Evolutionary conservation across 2,888 invertebrate genomes (phyloP).

Genomic region (Leucophenga montana): DNA sequence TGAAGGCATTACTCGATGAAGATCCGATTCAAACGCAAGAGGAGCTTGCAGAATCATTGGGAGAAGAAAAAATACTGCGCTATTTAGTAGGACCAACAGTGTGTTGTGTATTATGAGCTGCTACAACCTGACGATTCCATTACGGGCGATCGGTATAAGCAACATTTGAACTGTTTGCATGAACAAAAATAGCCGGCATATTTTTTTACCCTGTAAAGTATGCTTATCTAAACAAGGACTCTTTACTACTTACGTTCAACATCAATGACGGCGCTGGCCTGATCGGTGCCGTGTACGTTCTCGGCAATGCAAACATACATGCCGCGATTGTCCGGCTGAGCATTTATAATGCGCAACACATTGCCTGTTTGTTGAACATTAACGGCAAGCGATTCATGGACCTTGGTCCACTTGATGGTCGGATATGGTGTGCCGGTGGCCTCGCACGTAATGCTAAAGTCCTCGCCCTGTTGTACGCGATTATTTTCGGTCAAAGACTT

Average conservation of each 20-base stretch:
- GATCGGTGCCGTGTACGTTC: slow-evolving; percentile 77
- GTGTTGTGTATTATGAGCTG: too few relatives aligned
- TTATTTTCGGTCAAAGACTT: slow-evolving; percentile 64
- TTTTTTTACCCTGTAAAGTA: neutral
- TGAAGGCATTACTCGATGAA: too few relatives aligned
- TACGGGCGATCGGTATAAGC: too few relatives aligned
- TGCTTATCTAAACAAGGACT: neutral
- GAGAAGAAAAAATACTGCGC: too few relatives aligned
- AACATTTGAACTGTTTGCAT: too few relatives aligned
- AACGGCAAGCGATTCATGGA: slow-evolving; percentile 75
- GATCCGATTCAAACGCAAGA: too few relatives aligned
- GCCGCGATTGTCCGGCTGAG: slow-evolving; percentile 84
- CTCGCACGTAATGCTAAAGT: slow-evolving; percentile 80
- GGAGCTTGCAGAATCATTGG: too few relatives aligned
- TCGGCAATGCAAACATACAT: slow-evolving; percentile 86
- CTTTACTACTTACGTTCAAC: slow-evolving; percentile 83
- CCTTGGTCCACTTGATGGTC: slow-evolving; percentile 87
- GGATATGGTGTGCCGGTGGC: slow-evolving; percentile 84
- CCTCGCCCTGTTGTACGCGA: slow-evolving; percentile 75
- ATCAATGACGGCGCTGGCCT: slow-evolving; percentile 83
- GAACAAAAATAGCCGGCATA: too few relatives aligned
- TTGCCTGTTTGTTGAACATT: slow-evolving; percentile 80
- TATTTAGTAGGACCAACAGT: too few relatives aligned
- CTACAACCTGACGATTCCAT: too few relatives aligned
- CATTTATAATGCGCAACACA: slow-evolving; percentile 79